Evolutionary conservation across 2,888 invertebrate genomes (phyloP).

Genomic region (Cantharis lateralis): DNA sequence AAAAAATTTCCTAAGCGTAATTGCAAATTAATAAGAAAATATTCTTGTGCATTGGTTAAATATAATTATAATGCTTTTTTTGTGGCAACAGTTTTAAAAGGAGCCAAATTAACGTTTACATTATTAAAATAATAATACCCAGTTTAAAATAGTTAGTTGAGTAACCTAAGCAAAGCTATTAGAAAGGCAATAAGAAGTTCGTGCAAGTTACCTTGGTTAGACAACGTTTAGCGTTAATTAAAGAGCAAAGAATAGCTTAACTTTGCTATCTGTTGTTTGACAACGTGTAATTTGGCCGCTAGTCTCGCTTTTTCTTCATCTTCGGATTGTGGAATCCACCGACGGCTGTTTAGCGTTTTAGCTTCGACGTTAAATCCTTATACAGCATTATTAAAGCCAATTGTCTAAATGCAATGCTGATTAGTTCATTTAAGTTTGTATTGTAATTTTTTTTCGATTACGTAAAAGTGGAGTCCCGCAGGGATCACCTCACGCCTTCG

Average conservation of each 20-base stretch:
- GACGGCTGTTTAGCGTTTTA: conserved; percentile 41
- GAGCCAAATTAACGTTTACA: conserved; percentile 29
- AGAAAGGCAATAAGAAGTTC: conserved; percentile 35
- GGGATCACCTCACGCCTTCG: background rate
- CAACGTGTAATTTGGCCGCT: conserved; percentile 44
- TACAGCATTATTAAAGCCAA: background rate
- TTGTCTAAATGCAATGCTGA: background rate
- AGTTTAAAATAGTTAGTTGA: conserved; percentile 29
- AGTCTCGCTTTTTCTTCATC: conserved; percentile 35
- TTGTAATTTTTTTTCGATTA: background rate
- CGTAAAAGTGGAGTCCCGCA: background rate
- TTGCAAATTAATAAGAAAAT: background rate
- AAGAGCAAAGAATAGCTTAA: conserved; percentile 35
- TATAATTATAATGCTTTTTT: background rate
- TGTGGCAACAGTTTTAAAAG: conserved; percentile 1
- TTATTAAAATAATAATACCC: conserved; percentile 32
- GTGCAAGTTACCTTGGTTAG: conserved; percentile 35
- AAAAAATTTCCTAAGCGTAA: background rate
- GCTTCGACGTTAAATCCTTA: conserved; percentile 28
- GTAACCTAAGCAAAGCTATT: conserved; percentile 34
- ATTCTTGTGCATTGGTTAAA: background rate
- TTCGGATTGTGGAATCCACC: conserved; percentile 37
- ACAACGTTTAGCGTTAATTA: conserved; percentile 43
- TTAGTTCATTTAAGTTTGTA: background rate
- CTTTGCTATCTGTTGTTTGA: conserved; percentile 36